Evolutionary conservation across 2,113 vertebrate species (phyloP), one percentile per base, ranked within the genome.

Genomic region (Spheniscus mendiculus): DNA sequence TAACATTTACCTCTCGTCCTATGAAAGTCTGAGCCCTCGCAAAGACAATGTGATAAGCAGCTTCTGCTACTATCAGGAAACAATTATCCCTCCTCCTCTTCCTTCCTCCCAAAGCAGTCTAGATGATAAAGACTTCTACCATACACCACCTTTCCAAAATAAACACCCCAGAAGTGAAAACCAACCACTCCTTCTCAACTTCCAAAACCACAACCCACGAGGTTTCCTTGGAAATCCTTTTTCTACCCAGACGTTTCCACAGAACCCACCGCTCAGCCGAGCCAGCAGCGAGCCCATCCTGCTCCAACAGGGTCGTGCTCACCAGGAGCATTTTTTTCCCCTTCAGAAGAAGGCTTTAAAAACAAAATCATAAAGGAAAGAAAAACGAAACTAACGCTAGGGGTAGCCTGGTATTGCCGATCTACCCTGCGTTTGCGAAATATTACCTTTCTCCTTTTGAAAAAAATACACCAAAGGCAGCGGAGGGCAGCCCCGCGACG

Each of bases 401-500:
- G 38, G 15, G 19, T 2, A 23, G 89, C 26, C 56, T 11, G 9
- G 23, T 1, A 1, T 0, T 2, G 27, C 59, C 1, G 4, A 23
- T 5, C n/a, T 5, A 7, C 8, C 5, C 42, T 1, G 9, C 26
- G 14, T 38, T 58, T 10, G 32, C 23, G 5, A 25, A 76, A 34
- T 10, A 2, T 12, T 30, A 2, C 83, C 27, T 22, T 13, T 22
- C 18, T 38, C 27, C 59, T 9, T 30, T 4, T 5, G n/a, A 22
- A 61, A 25, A 3, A 3, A 7, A 6, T 2, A 10, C 47, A 7
- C 32, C 3, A 11, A 30, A 3, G 1, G 32, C 34, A 25, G 32
- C 27, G 26, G 7, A 26, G 26, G 6, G 25, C 38, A 15, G 36
- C 3, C 59, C 42, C 36, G 25, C 36, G 6, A 1, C 1, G 19